Percentiles rank a stretch among this genome's conserved stretches.
phyloP scores from a whole-genome alignment of 2,113 vertebrate species.

The Eolophus roseicapilla region DNA sequence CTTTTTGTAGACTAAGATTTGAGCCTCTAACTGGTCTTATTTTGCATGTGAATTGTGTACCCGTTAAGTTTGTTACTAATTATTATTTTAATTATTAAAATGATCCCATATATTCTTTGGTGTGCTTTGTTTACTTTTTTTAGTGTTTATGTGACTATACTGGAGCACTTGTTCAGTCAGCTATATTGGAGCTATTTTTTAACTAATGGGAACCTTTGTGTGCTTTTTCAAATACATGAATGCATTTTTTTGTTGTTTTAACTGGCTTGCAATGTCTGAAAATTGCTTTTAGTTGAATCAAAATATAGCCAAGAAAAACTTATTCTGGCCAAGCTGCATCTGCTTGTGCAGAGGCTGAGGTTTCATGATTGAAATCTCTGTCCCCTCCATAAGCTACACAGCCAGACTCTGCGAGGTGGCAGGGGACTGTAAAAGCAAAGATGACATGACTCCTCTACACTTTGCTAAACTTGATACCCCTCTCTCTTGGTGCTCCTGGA shows the following conservation, averaged over 20 bases:
- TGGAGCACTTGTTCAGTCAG: not conserved
- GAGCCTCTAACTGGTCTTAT: not conserved
- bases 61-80: not conserved
- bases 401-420: not conserved
- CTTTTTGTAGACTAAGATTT: not conserved
- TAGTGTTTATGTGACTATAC: not conserved
- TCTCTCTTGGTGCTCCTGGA: not conserved
- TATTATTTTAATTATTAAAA: slow-evolving; percentile 18
- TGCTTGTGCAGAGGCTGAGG: not conserved
- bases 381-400: fast-evolving
- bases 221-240: not conserved
- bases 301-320: slow-evolving; percentile 21
- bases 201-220: not conserved
- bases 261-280: not conserved
- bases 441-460: not conserved
- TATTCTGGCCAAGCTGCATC: not conserved
- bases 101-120: not conserved
- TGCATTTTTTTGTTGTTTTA: not conserved
- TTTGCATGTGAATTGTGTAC: not conserved
- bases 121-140: slow-evolving; percentile 5
- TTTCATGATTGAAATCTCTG: not conserved
- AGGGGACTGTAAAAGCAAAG: not conserved
- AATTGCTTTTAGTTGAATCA: not conserved
- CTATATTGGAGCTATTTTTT: not conserved
- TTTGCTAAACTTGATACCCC: not conserved